Percentiles rank a stretch among this genome's conserved stretches.
Conservation (phyloP, 2,888 invertebrate species). For the Phyllotreta striolata region DNA sequence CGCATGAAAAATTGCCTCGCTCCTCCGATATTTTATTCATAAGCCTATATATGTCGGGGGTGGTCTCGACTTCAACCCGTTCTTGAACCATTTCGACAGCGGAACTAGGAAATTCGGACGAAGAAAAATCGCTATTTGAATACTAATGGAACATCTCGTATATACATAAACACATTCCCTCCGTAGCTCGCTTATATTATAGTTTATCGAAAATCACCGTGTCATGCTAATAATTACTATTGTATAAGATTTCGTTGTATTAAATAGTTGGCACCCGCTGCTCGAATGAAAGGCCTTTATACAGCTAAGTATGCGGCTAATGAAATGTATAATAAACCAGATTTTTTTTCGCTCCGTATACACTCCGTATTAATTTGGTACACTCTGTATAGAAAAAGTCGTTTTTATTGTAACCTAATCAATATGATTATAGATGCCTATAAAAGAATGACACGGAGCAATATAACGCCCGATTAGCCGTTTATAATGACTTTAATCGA, state of each 20-base stretch:
- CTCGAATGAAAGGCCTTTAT: conserved; percentile 49
- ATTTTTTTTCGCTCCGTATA: too few relatives aligned
- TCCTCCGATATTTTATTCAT: conserved; percentile 38
- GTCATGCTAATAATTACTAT: conserved; percentile 56
- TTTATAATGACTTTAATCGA: conserved; percentile 9
- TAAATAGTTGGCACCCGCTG: conserved; percentile 53
- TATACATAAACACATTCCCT: too few relatives aligned
- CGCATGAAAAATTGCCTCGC: conserved; percentile 35
- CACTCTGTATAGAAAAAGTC: too few relatives aligned
- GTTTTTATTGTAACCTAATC: too few relatives aligned
- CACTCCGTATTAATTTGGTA: too few relatives aligned
- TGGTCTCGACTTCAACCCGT: conserved; percentile 23
- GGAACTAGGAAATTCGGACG: too few relatives aligned
- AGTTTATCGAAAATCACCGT: conserved; percentile 46
- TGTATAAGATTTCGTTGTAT: conserved; percentile 52
- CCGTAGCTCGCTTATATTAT: conserved; percentile 42
- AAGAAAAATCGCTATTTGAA: too few relatives aligned
- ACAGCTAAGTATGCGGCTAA: background rate
- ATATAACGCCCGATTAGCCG: conserved; percentile 20
- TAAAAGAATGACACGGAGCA: too few relatives aligned
- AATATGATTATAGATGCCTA: too few relatives aligned
- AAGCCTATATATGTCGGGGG: conserved; percentile 30
- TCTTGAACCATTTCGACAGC: too few relatives aligned
- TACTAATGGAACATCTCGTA: too few relatives aligned
- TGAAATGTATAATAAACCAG: too few relatives aligned